Percentiles rank a stretch among this genome's conserved stretches.
phyloP scores from a whole-genome alignment of 2,113 vertebrate species.

The Spea multiplicata region DNA sequence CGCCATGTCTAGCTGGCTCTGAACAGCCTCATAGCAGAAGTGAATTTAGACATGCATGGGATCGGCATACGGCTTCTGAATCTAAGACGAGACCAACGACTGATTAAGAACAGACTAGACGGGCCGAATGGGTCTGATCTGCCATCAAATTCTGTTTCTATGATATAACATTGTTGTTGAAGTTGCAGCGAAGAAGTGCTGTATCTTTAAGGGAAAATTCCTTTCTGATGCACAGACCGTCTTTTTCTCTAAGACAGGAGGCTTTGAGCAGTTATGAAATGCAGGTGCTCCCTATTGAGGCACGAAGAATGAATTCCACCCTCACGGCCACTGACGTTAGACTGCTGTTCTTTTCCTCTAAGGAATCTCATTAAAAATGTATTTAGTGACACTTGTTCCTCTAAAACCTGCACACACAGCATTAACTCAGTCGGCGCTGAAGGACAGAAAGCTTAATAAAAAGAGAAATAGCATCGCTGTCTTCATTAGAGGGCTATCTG shows the following conservation, averaged over 20 bases:
- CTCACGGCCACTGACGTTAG: conserved; percentile 36
- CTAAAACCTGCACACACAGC: not conserved
- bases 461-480: not conserved
- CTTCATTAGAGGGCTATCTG: conserved; percentile 10
- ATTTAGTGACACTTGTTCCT: conserved; percentile 24
- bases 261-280: not conserved
- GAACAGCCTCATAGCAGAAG: too few species aligned
- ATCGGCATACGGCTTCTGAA: too few species aligned
- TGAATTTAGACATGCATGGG: too few species aligned
- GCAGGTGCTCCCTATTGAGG: conserved; percentile 34
- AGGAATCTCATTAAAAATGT: conserved; percentile 27
- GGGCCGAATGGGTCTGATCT: too few species aligned
- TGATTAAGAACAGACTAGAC: too few species aligned
- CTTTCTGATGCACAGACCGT: not conserved
- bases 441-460: conserved; percentile 27
- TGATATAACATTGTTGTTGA: too few species aligned
- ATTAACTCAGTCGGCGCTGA: conserved; percentile 26
- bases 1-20: too few species aligned
- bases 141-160: too few species aligned
- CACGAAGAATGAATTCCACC: conserved; percentile 42
- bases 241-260: not conserved
- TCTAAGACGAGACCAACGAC: too few species aligned
- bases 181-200: too few species aligned
- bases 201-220: conserved; percentile 4
- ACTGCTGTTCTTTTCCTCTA: conserved; percentile 27